phyloP scores from a whole-genome alignment of 1,140 invertebrate genomes.

The Drosophila sulfurigaster region DNA sequence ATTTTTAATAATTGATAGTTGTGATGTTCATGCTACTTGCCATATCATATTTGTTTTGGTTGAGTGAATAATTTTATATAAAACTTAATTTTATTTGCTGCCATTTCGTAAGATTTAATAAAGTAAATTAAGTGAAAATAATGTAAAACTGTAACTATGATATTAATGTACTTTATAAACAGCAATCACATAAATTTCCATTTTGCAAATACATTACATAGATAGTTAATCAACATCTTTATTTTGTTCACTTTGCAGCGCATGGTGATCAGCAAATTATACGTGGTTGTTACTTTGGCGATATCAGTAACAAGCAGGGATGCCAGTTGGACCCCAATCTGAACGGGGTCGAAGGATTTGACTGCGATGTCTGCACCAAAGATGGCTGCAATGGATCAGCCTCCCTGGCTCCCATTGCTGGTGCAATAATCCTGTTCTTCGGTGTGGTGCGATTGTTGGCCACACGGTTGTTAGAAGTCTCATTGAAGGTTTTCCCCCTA shows the following conservation, averaged over 20 bases:
- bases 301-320: conserved; percentile 60
- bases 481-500: not conserved
- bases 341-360: conserved; percentile 58
- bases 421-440: conserved; percentile 60
- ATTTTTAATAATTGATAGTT: not conserved
- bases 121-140: too few species aligned
- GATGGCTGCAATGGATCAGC: conserved; percentile 76
- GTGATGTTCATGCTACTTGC: conserved; percentile 3
- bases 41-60: conserved; percentile 15
- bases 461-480: too few species aligned
- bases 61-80: not conserved
- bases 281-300: conserved; percentile 73
- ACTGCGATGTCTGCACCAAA: conserved; percentile 74
- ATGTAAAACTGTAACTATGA: too few species aligned
- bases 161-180: too few species aligned
- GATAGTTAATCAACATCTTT: conserved; percentile 5
- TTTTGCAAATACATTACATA: too few species aligned
- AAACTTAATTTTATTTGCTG: too few species aligned
- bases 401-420: conserved; percentile 62
- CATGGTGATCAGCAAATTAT: conserved; percentile 56
- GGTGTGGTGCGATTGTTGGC: too few species aligned
- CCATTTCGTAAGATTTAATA: too few species aligned
- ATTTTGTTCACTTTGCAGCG: conserved; percentile 44
- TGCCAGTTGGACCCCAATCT: conserved; percentile 64
- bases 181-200: too few species aligned